These are phyloP conservation scores for Adelognathus sp. DNA, from an alignment of 2,888 invertebrate species.

Conservation along the genomic window DNA sequence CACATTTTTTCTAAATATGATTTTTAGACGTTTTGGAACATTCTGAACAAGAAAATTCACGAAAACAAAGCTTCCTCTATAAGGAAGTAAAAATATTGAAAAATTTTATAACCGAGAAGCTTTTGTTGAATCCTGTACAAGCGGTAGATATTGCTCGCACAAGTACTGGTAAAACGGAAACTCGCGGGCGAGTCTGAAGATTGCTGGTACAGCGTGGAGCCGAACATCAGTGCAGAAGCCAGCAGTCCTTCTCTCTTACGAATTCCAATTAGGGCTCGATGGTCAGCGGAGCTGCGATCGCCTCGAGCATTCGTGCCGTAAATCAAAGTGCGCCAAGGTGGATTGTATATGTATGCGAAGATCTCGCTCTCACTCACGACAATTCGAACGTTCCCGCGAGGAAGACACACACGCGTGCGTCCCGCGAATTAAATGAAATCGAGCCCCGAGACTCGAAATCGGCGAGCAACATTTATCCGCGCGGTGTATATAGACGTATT, in stretches of 20 bases:
- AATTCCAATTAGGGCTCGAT: slow-evolving; percentile 67
- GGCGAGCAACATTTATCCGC: slow-evolving; percentile 18
- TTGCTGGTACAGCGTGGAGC: slow-evolving; percentile 30
- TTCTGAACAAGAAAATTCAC: no score
- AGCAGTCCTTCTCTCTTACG: slow-evolving; percentile 57
- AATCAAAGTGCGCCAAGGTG: slow-evolving; percentile 60
- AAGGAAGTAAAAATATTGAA: neutral
- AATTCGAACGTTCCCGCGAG: slow-evolving; percentile 2
- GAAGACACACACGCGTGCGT: slow-evolving; percentile 59
- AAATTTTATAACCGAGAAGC: neutral
- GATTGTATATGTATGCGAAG: no score
- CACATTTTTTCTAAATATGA: neutral
- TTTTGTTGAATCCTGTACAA: slow-evolving; percentile 50
- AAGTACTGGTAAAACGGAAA: neutral
- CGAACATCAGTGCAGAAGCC: slow-evolving; percentile 39
- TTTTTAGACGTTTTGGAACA: neutral
- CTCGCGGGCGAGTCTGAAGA: slow-evolving; percentile 36
- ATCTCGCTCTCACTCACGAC: slow-evolving; percentile 52
- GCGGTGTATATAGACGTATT: slow-evolving; percentile 37
- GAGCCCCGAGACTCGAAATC: slow-evolving; percentile 53
- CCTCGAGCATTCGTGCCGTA: slow-evolving; percentile 60
- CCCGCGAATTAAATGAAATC: slow-evolving; percentile 63
- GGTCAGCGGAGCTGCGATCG: slow-evolving; percentile 58
- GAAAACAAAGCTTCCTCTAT: no score
- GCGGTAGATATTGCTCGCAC: neutral